A percentile compares a stretch with the other conserved stretches of the same genome.
Conservation (phyloP, 2,797 vertebrate genomes). For the Bovichtus diacanthus region DNA sequence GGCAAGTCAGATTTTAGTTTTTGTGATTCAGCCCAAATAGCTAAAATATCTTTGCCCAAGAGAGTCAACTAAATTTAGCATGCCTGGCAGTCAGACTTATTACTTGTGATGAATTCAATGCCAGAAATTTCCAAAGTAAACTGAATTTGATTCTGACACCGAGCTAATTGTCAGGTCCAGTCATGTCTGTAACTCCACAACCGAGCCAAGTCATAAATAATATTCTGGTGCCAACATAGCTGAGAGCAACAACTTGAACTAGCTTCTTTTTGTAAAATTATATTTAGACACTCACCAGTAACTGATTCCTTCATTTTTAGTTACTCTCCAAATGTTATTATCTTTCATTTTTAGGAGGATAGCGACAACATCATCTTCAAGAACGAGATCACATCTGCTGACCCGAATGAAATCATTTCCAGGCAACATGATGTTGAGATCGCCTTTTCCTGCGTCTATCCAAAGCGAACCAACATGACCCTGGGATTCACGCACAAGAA, state of each 20-base stretch:
- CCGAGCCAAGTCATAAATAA: background rate
- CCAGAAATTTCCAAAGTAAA: too few species aligned
- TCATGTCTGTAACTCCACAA: background rate
- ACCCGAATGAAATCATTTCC: conserved; percentile 43
- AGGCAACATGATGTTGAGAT: conserved; percentile 51
- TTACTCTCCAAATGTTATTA: background rate
- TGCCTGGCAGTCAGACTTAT: too few species aligned
- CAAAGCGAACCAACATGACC: conserved; percentile 52
- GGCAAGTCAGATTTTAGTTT: background rate
- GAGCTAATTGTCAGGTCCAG: background rate
- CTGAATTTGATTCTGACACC: too few species aligned
- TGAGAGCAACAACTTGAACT: background rate
- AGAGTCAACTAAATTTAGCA: too few species aligned
- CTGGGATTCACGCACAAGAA: conserved; percentile 60
- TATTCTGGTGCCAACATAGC: background rate
- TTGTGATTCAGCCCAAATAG: background rate
- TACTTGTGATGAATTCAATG: too few species aligned
- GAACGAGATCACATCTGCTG: conserved; percentile 61
- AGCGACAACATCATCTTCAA: conserved; percentile 53
- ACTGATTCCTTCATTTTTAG: background rate
- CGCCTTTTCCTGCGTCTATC: conserved; percentile 57
- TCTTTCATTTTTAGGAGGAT: conserved; percentile 58
- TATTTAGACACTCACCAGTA: too few species aligned
- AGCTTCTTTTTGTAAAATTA: background rate
- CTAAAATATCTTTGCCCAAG: too few species aligned